Conservation (phyloP, 2,888 invertebrate species). For the Pegoplata infirma region DNA sequence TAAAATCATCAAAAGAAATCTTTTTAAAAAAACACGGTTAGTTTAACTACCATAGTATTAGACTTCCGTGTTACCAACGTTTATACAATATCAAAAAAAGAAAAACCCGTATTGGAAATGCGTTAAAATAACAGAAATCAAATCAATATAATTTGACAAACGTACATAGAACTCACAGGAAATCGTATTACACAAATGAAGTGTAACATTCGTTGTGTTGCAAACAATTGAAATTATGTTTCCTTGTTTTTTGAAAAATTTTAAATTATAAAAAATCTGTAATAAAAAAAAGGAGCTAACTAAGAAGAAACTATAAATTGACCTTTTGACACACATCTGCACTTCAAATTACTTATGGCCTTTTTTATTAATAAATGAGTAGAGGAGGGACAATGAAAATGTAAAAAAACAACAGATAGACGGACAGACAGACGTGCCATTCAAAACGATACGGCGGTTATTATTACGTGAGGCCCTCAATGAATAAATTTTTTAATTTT, state of each 20-base stretch:
- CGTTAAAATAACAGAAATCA: constrained; percentile 41
- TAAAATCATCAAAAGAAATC: constrained; percentile 1
- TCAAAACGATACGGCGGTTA: constrained; percentile 59
- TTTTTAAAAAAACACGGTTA: neutral
- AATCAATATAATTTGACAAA: constrained; percentile 50
- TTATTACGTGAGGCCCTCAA: constrained; percentile 58
- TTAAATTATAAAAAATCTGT: constrained; percentile 5
- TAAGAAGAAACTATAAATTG: constrained; percentile 60
- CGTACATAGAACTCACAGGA: constrained; percentile 47
- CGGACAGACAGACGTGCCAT: constrained; percentile 48
- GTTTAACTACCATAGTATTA: neutral
- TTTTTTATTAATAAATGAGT: neutral
- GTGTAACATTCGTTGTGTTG: constrained; percentile 55
- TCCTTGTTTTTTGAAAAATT: constrained; percentile 7
- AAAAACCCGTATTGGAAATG: constrained; percentile 40
- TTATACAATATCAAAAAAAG: constrained; percentile 8
- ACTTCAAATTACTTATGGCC: constrained; percentile 27
- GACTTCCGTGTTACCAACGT: constrained; percentile 56
- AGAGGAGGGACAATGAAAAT: neutral
- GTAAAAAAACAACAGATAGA: too few relatives aligned
- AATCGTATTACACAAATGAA: constrained; percentile 61
- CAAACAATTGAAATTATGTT: constrained; percentile 12
- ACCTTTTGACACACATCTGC: constrained; percentile 63
- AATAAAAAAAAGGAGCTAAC: constrained; percentile 38
- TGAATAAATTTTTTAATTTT: constrained; percentile 38